Evolutionary conservation across 2,888 invertebrate genomes (phyloP), one percentile per base, ranked within the genome.

Genomic region (Brassicogethes aeneus): DNA sequence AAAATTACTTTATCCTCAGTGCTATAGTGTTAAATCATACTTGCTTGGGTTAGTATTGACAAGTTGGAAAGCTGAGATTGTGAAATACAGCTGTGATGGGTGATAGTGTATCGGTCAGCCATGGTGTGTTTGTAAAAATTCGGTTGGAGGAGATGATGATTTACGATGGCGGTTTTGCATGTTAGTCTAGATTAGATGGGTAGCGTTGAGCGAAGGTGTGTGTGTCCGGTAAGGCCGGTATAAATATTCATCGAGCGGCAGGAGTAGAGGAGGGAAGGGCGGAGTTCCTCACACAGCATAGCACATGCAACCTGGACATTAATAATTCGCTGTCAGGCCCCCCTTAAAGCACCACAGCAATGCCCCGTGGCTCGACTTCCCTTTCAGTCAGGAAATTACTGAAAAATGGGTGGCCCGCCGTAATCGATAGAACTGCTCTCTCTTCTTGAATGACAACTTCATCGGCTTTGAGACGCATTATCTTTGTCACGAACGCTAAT

Each of bases 241-340:
- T 51, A 51, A 51, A 51, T 53, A 53, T 53, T 53, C 51, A 53
- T 50, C 47, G 46, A 41, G 43, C 42, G 34, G 39, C 39, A 40
- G 42, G 34, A 53, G 48, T 39, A 46, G 50, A 39, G 50, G 52
- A 48, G 53, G 50, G 48, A 55, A 59, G 55, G 61, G 60, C 57
- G 53, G 57, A 53, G 57, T 52, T 48, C 57, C 47, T 54, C 47
- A n/a, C n/a, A n/a, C n/a, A 51, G 48, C 45, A 40, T 47, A 52
- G 52, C 57, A 54, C 63, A 63, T 62, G 63, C 63, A 63, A 62
- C 62, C 62, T 63, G 61, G 55, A 60, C 63, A 63, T 63, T 62
- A 61, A 63, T 63, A 61, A 62, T 55, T 50, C 49, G 48, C 57
- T 55, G 58, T 57, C 58, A 57, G 52, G 55, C 56, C 59, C 56